A percentile compares a stretch with the other conserved stretches of the same genome.
Conservation (phyloP, 1,140 invertebrate genomes). For the Micrasema minimum region DNA sequence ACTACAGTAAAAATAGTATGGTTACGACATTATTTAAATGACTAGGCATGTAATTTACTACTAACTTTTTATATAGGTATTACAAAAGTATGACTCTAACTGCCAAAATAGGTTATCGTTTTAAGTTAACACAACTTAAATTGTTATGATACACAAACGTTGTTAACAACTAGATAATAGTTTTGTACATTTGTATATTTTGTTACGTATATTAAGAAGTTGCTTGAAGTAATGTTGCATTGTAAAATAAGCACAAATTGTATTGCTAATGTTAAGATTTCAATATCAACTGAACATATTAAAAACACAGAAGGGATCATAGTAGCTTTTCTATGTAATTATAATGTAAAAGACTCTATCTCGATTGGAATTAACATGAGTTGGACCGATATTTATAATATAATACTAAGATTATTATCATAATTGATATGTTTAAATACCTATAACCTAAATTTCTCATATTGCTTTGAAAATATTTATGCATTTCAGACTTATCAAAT, state of each 20-base stretch:
- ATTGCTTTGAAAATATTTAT: no score
- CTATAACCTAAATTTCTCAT: no score
- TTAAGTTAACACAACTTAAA: conserved; percentile 1
- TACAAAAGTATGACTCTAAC: conserved; percentile 13
- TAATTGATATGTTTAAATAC: no score
- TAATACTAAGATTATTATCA: no score
- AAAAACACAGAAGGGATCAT: conserved; percentile 14
- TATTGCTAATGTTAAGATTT: conserved; percentile 23
- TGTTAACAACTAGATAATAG: conserved; percentile 14
- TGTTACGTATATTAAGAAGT: conserved; percentile 20
- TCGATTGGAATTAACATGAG: no score
- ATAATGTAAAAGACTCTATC: conserved; percentile 18
- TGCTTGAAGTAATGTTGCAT: conserved; percentile 16
- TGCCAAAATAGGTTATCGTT: conserved; percentile 26
- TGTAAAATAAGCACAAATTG: conserved; percentile 28
- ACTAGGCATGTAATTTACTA: no score
- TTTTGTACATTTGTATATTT: conserved; percentile 40
- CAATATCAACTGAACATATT: conserved; percentile 31
- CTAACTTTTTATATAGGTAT: no score
- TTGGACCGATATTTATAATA: no score
- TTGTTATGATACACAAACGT: conserved; percentile 15
- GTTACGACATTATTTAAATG: no score
- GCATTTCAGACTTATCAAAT: no score
- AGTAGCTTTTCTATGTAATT: conserved; percentile 12
- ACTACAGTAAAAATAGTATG: no score